Base-by-base conservation (phyloP, 92 coral and sea anemone species). In the Umimayanthus chanpuru region DNA sequence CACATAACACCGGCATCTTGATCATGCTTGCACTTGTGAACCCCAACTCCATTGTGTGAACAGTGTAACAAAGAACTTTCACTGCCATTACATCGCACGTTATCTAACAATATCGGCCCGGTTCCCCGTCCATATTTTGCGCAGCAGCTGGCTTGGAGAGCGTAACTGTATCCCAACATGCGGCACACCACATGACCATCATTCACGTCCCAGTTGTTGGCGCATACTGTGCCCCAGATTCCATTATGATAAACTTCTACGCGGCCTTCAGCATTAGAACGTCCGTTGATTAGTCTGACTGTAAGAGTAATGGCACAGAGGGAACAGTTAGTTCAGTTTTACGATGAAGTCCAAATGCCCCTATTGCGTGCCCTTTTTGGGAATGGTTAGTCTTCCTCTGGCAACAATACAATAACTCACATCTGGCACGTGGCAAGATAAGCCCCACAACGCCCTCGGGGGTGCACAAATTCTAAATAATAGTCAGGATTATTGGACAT, bases 111-210 rank as follows among this genome's bases (percentile, higher is more conserved):
- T 10, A 85, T 67, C 9, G 9, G 44, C 3, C 80, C 80, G 6
- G 9, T 66, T 4, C 41, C 88, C 32, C 16, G 53, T 25, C 80
- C 80, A 71, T 66, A 85, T 41, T 25, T 12, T 4, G 88, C 88
- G 9, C 15, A 4, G 11, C 44, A 36, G 26, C 15, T 11, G 21
- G 79, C 80, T 36, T 21, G 29, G 4, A 28, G 5, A 2, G 88
- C 88, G 41, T 7, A 10, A 6, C 76, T 41, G 55, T 32, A 85
- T 20, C 88, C 88, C 36, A 85, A 36, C 49, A 25, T 44, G 47
- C 88, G 88, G 25, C 88, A 85, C 9, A 38, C 49, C 77, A 85
- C 88, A 32, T 21, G 30, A 7, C 47, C 88, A 15, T 85, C 88
- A 25, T 70, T 65, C n/a, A 65, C 29, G 29, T 70, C 67, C 80